These are phyloP conservation scores for Loriculus beryllinus DNA, from an alignment of 2,797 vertebrate species.

Conservation along the genomic window DNA sequence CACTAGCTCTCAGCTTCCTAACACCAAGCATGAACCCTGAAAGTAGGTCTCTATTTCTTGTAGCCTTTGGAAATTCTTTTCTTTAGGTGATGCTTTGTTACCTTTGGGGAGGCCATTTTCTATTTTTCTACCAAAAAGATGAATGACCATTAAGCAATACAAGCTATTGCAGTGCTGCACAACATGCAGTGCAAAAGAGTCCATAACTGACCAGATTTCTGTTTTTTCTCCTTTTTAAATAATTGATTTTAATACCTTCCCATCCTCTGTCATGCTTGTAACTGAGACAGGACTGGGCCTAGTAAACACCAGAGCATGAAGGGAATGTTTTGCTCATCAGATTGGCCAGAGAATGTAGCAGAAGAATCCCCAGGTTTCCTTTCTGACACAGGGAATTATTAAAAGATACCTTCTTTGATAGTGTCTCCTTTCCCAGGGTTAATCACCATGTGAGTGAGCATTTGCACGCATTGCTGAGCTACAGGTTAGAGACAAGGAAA, in stretches of 20 bases:
- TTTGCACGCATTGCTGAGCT: slow-evolving; percentile 2
- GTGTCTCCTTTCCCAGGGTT: neutral
- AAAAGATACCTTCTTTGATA: neutral
- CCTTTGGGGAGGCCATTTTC: neutral
- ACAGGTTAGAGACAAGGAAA: neutral
- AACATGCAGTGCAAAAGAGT: neutral
- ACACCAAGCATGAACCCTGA: neutral
- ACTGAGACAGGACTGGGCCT: neutral
- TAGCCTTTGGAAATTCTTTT: neutral
- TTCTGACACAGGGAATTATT: neutral
- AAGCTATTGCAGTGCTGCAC: neutral
- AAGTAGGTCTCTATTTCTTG: neutral
- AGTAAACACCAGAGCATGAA: neutral
- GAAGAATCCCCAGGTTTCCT: neutral
- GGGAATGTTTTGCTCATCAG: neutral
- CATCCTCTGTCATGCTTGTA: neutral
- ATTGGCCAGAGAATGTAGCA: neutral
- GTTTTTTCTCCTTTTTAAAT: neutral
- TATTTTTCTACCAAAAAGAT: neutral
- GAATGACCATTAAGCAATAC: neutral
- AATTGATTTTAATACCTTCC: neutral
- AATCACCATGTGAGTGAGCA: neutral
- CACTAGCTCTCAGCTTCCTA: neutral
- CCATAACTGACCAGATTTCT: fast-evolving
- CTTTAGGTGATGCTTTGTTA: neutral